These are phyloP conservation scores for Agriopis marginaria DNA, from an alignment of 2,888 invertebrate species.

Conservation along the genomic window DNA sequence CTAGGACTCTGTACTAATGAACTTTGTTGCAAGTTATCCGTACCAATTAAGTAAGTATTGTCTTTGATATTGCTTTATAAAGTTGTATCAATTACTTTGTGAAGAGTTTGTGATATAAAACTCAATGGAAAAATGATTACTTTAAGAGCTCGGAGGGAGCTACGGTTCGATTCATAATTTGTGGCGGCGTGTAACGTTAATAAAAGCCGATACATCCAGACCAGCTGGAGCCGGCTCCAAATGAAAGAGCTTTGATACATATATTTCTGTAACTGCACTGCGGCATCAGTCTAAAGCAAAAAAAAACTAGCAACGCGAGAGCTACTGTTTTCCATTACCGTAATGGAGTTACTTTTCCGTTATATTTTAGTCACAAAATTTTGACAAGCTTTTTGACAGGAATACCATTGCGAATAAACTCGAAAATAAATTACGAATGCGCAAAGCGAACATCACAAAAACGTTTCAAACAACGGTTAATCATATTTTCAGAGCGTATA, in stretches of 20 bases:
- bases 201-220: constrained; percentile 72
- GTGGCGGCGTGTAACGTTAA: constrained; percentile 67
- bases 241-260: constrained; percentile 81
- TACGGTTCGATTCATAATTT: constrained; percentile 64
- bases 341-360: constrained; percentile 79
- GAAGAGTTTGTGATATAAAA: background rate
- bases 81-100: background rate
- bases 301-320: constrained; percentile 67
- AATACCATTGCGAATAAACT: constrained; percentile 46
- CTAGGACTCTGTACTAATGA: too few species aligned
- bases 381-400: constrained; percentile 49
- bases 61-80: background rate
- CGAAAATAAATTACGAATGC: constrained; percentile 45
- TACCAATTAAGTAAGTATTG: background rate
- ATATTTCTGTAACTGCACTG: constrained; percentile 80
- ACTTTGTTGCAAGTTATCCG: background rate
- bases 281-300: constrained; percentile 72
- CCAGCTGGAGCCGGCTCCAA: constrained; percentile 65
- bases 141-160: constrained; percentile 49
- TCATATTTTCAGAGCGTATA: constrained; percentile 56
- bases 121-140: constrained; percentile 48
- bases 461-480: constrained; percentile 50
- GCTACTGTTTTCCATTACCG: constrained; percentile 81
- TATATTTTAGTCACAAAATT: constrained; percentile 69
- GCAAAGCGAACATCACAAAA: constrained; percentile 43